A percentile compares a stretch with the other conserved stretches of the same genome.
Conservation (phyloP, 2,888 invertebrate genomes). For the Eledone cirrhosa region DNA sequence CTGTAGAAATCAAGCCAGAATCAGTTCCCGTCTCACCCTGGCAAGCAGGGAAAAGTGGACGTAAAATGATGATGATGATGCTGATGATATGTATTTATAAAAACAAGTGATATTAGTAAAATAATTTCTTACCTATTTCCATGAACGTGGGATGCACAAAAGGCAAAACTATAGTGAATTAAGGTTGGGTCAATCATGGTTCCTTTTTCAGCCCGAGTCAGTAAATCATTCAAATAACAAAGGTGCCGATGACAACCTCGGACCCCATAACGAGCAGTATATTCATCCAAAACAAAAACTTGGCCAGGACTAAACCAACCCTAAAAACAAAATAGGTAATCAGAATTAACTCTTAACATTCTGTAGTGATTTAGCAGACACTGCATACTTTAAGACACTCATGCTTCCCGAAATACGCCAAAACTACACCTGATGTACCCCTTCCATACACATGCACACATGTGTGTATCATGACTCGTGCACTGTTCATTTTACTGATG, state of each 20-base stretch:
- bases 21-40: too few relatives aligned
- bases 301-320: constrained; percentile 99
- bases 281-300: constrained; percentile 90
- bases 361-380: too few relatives aligned
- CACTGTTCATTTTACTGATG: too few relatives aligned
- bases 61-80: too few relatives aligned
- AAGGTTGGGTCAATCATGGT: constrained; percentile 97
- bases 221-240: constrained; percentile 91
- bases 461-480: too few relatives aligned
- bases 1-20: too few relatives aligned
- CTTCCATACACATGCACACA: too few relatives aligned
- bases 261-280: constrained; percentile 96
- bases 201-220: constrained; percentile 92
- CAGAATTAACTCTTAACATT: too few relatives aligned
- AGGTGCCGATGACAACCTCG: constrained; percentile 96
- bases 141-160: constrained; percentile 99
- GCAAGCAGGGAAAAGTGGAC: too few relatives aligned
- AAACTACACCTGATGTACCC: too few relatives aligned
- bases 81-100: neutral
- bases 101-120: neutral
- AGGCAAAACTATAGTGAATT: constrained; percentile 99
- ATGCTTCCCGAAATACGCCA: too few relatives aligned
- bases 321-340: constrained; percentile 68
- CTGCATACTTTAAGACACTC: too few relatives aligned
- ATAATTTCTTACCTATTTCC: constrained; percentile 86